Evolutionary conservation across 1,140 invertebrate genomes (phyloP).

Genomic region (Drosophila eugracilis): DNA sequence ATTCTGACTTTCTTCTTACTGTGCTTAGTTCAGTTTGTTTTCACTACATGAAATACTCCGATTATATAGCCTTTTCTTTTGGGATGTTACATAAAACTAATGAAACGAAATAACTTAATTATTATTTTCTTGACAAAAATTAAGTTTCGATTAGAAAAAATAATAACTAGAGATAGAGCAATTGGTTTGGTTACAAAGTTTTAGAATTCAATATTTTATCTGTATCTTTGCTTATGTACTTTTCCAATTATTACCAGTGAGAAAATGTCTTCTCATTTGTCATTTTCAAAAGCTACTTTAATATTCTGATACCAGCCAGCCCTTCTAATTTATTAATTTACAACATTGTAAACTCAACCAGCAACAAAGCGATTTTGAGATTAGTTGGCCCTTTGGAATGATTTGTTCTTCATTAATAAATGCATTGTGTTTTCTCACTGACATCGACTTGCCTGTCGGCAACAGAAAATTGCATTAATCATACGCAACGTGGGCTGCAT

Average conservation of each 20-base stretch:
- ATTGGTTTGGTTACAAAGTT: too few species aligned
- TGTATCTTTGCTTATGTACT: too few species aligned
- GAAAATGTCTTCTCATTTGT: too few species aligned
- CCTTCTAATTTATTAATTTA: too few species aligned
- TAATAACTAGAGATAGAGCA: too few species aligned
- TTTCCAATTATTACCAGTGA: too few species aligned
- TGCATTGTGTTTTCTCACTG: constrained; percentile 23
- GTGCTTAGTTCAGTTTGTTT: not conserved
- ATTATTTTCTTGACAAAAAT: not conserved
- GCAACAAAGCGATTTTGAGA: not conserved
- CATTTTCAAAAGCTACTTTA: not conserved
- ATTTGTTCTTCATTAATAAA: constrained; percentile 41
- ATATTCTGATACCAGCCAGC: too few species aligned
- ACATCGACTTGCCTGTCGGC: constrained; percentile 8
- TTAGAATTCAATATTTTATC: too few species aligned
- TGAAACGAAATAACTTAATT: not conserved
- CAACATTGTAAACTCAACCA: not conserved
- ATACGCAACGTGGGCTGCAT: constrained; percentile 41
- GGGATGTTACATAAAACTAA: not conserved
- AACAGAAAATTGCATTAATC: constrained; percentile 63
- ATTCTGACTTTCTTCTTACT: not conserved
- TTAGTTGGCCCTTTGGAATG: not conserved
- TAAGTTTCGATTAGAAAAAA: not conserved
- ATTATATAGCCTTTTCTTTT: not conserved
- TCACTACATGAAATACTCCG: not conserved